phyloP scores from a whole-genome alignment of 92 coral and sea anemone species.

The Palythoa caribaeorum region DNA sequence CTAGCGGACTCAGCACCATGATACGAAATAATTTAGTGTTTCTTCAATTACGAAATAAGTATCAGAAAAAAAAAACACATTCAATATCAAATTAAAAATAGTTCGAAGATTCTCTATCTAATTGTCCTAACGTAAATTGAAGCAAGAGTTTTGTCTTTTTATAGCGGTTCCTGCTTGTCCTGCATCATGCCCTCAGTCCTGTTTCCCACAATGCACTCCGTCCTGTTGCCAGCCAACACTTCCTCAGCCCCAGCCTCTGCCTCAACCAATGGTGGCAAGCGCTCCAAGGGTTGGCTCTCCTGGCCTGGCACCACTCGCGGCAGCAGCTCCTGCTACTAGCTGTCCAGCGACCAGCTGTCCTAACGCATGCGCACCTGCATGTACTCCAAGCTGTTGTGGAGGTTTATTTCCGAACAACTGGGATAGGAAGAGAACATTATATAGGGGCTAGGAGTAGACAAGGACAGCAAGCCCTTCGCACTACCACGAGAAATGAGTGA shows the following conservation, averaged over 20 bases:
- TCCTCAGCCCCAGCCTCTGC: constrained; percentile 57
- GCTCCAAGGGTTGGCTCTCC: constrained; percentile 24
- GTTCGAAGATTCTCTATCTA: not conserved
- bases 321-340: constrained; percentile 35
- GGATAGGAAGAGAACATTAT: constrained; percentile 69
- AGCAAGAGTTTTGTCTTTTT: not conserved
- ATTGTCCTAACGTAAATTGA: not conserved
- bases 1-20: too few relatives aligned
- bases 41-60: too few relatives aligned
- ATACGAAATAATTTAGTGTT: too few relatives aligned
- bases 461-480: not conserved
- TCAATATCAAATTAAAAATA: too few relatives aligned
- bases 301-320: constrained; percentile 32
- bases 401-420: constrained; percentile 73
- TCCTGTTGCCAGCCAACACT: constrained; percentile 64
- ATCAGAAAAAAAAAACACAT: too few relatives aligned
- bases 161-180: constrained; percentile 57
- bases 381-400: constrained; percentile 78
- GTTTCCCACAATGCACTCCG: constrained; percentile 77
- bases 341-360: constrained; percentile 83
- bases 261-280: constrained; percentile 46
- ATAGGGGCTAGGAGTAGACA: constrained; percentile 15
- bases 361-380: constrained; percentile 91
- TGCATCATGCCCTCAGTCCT: constrained; percentile 71
- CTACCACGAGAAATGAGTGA: not conserved